These are phyloP conservation scores for Zaprionus gabonicus DNA, from an alignment of 1,140 invertebrate genomes.

Conservation along the genomic window DNA sequence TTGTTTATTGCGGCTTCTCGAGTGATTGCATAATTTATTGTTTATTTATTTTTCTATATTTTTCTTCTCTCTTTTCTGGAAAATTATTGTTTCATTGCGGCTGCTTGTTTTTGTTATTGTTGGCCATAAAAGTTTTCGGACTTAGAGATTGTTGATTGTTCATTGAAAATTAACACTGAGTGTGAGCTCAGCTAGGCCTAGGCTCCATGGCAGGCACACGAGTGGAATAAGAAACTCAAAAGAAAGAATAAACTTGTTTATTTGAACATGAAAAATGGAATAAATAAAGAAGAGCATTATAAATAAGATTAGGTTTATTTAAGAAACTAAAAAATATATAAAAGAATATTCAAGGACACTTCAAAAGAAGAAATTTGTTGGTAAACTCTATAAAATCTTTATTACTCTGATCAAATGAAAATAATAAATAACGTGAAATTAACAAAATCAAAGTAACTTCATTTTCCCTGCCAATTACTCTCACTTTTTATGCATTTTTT, in stretches of 20 bases:
- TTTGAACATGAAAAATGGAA: not conserved
- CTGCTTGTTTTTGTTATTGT: conserved; percentile 9
- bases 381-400: too few relatives aligned
- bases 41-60: conserved; percentile 43
- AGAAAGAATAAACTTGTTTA: too few relatives aligned
- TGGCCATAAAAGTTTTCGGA: conserved; percentile 18
- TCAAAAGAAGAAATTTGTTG: too few relatives aligned
- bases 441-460: not conserved
- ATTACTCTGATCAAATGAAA: not conserved
- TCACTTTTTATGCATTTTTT: conserved; percentile 2
- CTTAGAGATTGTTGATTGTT: conserved; percentile 20
- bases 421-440: not conserved
- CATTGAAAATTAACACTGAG: conserved; percentile 21
- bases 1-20: conserved; percentile 32
- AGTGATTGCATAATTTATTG: conserved; percentile 42
- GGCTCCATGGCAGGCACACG: too few relatives aligned
- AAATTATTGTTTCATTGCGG: conserved; percentile 6
- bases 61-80: conserved; percentile 5
- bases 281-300: too few relatives aligned
- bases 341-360: too few relatives aligned
- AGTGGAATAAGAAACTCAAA: too few relatives aligned
- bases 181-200: not conserved
- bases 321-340: too few relatives aligned
- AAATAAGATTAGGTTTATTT: not conserved
- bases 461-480: not conserved